These are phyloP conservation scores for Scaptomyza caliginosa DNA, from an alignment of 2,888 invertebrate genomes.

Conservation along the genomic window DNA sequence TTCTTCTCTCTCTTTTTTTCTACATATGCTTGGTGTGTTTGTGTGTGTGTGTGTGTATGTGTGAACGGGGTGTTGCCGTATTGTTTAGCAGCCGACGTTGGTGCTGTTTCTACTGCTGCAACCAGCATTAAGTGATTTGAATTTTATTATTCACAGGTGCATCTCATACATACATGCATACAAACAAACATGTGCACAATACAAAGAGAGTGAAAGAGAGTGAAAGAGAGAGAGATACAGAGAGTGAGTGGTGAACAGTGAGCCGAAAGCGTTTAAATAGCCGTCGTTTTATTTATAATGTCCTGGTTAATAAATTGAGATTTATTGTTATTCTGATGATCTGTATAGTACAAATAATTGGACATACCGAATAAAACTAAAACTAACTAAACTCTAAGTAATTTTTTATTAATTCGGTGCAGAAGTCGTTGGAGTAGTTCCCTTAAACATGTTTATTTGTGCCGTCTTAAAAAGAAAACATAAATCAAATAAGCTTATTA, in stretches of 20 bases:
- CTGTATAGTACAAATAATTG: too few relatives aligned
- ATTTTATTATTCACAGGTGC: slow-evolving; percentile 81
- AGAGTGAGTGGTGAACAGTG: slow-evolving; percentile 22
- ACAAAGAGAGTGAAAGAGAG: background rate
- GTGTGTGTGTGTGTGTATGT: slow-evolving; percentile 15
- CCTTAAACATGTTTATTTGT: too few relatives aligned
- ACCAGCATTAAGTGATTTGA: slow-evolving; percentile 80
- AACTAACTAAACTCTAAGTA: too few relatives aligned
- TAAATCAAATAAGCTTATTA: too few relatives aligned
- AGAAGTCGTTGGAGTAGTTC: too few relatives aligned
- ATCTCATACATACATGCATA: slow-evolving; percentile 28
- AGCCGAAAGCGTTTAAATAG: background rate
- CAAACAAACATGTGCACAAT: slow-evolving; percentile 12
- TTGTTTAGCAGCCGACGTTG: slow-evolving; percentile 61
- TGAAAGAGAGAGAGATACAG: background rate
- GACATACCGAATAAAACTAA: too few relatives aligned
- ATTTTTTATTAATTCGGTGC: too few relatives aligned
- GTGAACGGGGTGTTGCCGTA: slow-evolving; percentile 72
- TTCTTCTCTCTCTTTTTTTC: background rate
- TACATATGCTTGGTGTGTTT: background rate
- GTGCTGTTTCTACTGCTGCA: slow-evolving; percentile 31
- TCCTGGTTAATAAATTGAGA: too few relatives aligned
- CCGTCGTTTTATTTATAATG: too few relatives aligned
- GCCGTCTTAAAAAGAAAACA: too few relatives aligned
- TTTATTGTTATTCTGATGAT: too few relatives aligned